Evolutionary conservation across 2,113 vertebrate species (phyloP).

Genomic region (Chlamydotis undulata): DNA sequence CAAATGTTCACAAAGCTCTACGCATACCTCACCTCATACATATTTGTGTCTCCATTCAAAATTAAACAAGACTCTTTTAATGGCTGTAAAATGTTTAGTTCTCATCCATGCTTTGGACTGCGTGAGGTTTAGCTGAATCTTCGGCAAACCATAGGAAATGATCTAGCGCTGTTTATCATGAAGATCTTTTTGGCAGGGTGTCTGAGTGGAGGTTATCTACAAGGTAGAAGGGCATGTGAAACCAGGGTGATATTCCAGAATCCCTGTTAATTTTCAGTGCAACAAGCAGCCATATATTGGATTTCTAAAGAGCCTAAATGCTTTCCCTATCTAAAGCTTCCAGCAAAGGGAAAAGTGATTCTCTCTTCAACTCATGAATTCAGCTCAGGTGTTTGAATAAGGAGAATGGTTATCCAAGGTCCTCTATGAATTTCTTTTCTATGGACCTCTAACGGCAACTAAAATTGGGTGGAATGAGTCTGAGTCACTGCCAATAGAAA

Average conservation of each 20-base stretch:
- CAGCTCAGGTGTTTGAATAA: background rate
- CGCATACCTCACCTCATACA: background rate
- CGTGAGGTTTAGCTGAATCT: background rate
- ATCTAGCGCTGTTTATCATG: rapidly evolving
- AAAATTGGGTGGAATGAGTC: background rate
- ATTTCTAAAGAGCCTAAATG: background rate
- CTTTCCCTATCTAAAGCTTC: background rate
- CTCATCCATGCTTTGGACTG: background rate
- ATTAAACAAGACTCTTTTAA: background rate
- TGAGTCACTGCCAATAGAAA: background rate
- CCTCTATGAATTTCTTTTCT: background rate
- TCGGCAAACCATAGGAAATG: background rate
- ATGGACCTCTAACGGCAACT: too few relatives aligned
- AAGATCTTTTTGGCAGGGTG: background rate
- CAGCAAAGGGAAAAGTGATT: background rate
- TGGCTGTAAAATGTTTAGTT: background rate
- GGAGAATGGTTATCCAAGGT: background rate
- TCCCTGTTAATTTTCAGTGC: background rate
- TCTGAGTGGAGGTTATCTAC: background rate
- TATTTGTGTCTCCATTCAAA: background rate
- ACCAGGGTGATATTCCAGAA: background rate
- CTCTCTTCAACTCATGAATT: background rate
- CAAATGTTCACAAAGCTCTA: background rate
- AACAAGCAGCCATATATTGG: rapidly evolving
- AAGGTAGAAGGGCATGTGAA: rapidly evolving